Evolutionary conservation across 1,140 invertebrate genomes (phyloP).

Genomic region (Bombus difficillimus): DNA sequence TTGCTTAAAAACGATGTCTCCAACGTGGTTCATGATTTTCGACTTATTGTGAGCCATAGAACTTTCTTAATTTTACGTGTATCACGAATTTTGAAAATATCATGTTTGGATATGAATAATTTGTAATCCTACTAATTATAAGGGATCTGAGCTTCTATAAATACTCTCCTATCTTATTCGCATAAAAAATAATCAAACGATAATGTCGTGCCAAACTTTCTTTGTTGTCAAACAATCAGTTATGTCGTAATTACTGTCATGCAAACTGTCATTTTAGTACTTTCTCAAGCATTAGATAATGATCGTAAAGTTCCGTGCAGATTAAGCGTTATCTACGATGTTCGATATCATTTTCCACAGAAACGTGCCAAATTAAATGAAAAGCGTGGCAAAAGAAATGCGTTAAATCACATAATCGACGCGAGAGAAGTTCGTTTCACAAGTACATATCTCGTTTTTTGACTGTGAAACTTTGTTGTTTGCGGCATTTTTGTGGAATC

Average conservation of each 20-base stretch:
- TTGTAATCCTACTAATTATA: neutral
- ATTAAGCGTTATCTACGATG: neutral
- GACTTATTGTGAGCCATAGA: too few species aligned
- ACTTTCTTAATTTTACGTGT: too few species aligned
- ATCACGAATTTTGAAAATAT: neutral
- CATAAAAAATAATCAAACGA: neutral
- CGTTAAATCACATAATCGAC: neutral
- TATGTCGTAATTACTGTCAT: neutral
- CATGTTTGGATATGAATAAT: neutral
- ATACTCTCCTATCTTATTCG: neutral
- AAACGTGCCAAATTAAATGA: neutral
- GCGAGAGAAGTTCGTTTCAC: neutral
- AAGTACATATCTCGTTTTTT: neutral
- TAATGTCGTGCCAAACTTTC: neutral
- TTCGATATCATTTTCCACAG: neutral
- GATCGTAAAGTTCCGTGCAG: neutral
- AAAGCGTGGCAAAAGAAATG: neutral
- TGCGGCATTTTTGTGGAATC: slow-evolving; percentile 37
- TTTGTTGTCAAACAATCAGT: neutral
- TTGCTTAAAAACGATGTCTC: too few species aligned
- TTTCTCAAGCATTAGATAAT: neutral
- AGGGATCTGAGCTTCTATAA: neutral
- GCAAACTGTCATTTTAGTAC: neutral
- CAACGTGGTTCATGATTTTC: too few species aligned
- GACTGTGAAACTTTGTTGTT: neutral